Percentiles rank a stretch among this genome's conserved stretches.
These are phyloP conservation scores for Ooceraea biroi DNA, from an alignment of 1,140 invertebrate species.

Conservation along the genomic window DNA sequence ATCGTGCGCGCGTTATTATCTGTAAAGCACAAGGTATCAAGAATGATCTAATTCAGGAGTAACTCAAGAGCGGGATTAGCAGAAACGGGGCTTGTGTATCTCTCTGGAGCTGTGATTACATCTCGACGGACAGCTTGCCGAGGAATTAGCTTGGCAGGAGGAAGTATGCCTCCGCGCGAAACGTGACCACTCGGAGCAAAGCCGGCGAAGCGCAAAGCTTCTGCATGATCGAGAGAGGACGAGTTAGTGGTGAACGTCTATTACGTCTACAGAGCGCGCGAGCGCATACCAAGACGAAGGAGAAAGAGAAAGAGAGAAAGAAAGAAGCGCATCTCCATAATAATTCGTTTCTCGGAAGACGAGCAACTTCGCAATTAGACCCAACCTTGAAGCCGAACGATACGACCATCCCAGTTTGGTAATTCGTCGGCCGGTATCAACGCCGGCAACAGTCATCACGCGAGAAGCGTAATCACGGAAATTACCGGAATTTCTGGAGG, in stretches of 20 bases:
- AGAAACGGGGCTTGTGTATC: conserved; percentile 2
- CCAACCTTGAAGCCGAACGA: conserved; percentile 60
- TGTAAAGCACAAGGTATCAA: not conserved
- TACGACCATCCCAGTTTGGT: conserved; percentile 62
- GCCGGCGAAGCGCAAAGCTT: conserved; percentile 30
- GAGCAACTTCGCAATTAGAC: conserved; percentile 64
- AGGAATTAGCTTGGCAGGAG: conserved; percentile 51
- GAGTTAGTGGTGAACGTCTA: conserved; percentile 9
- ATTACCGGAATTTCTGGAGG: conserved; percentile 30
- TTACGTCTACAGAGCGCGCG: not conserved
- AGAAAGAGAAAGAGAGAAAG: not conserved
- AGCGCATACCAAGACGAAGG: conserved; percentile 19
- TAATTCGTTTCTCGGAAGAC: conserved; percentile 70
- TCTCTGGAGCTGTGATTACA: conserved; percentile 7
- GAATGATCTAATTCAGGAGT: not conserved
- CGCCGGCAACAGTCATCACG: conserved; percentile 54
- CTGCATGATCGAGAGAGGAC: conserved; percentile 50
- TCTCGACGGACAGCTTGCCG: conserved; percentile 22
- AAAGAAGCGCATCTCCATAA: conserved; percentile 64
- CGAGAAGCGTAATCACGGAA: conserved; percentile 40
- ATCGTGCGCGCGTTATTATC: not conserved
- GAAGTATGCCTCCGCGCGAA: conserved; percentile 57
- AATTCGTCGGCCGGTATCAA: conserved; percentile 58
- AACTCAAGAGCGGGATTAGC: conserved; percentile 5
- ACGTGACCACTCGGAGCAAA: conserved; percentile 57